A percentile compares a stretch with the other conserved stretches of the same genome.
phyloP scores from a whole-genome alignment of 1,140 invertebrate genomes.

The Bombus waltoni region DNA sequence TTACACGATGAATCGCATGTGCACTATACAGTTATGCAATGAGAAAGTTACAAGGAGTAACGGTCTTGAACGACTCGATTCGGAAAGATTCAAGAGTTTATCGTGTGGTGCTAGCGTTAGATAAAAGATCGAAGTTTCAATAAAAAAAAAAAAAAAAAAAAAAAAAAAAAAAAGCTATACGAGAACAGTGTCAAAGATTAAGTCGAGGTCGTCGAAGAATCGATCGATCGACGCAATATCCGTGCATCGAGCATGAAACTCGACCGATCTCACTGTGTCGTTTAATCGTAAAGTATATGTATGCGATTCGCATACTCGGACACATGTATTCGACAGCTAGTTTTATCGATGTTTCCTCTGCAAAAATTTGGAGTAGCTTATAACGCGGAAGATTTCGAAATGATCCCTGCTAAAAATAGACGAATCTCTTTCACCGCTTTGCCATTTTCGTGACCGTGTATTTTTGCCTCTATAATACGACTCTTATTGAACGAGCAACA shows the following conservation, averaged over 20 bases:
- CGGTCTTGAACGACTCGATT: neutral
- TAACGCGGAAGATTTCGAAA: neutral
- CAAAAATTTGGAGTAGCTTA: neutral
- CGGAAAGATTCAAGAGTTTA: neutral
- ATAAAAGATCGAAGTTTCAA: neutral
- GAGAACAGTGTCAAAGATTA: neutral
- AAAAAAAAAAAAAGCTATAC: no score
- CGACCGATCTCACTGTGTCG: neutral
- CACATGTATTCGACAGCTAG: neutral
- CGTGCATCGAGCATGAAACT: neutral
- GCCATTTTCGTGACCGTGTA: neutral
- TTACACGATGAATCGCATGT: neutral
- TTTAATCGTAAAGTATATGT: no score
- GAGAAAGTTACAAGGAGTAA: neutral
- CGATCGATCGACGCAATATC: conserved; percentile 1
- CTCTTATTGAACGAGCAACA: neutral
- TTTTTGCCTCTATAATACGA: neutral
- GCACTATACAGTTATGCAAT: neutral
- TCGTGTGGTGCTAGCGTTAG: neutral
- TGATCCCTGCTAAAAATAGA: no score
- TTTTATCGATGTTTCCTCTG: neutral
- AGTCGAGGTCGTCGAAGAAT: neutral
- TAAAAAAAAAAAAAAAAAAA: no score
- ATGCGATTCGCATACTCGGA: neutral
- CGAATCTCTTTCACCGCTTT: no score